Percentiles rank a stretch among this genome's conserved stretches.
Conservation (phyloP, 2,797 vertebrate genomes). For the Masticophis lateralis region DNA sequence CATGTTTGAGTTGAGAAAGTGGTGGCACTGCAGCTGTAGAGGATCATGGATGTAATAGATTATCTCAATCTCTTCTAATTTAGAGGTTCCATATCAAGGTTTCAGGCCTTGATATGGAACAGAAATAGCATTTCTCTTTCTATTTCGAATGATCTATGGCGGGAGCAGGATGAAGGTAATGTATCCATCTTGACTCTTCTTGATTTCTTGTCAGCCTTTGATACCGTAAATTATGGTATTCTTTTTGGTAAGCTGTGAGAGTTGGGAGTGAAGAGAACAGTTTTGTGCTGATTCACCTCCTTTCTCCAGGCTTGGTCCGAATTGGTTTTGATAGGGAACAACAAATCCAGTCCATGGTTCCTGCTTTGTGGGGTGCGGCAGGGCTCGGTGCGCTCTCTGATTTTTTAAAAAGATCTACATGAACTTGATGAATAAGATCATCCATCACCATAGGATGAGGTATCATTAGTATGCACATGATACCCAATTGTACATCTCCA, state of each 20-base stretch:
- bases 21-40: not conserved
- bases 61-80: not conserved
- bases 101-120: not conserved
- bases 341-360: not conserved
- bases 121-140: not conserved
- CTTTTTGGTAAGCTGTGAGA: not conserved
- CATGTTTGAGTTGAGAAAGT: not conserved
- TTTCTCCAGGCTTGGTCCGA: not conserved
- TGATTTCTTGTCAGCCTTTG: not conserved
- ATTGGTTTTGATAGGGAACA: not conserved
- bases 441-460: not conserved
- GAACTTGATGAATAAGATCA: not conserved
- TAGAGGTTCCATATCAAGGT: not conserved
- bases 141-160: not conserved
- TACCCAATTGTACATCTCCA: no score
- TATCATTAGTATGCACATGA: no score
- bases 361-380: not conserved
- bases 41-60: not conserved
- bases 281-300: not conserved
- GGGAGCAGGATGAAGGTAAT: no score
- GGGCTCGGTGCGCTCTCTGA: not conserved
- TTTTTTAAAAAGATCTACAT: not conserved
- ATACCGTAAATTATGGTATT: not conserved
- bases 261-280: not conserved
- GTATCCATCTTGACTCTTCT: not conserved